These are phyloP conservation scores for Neoarius graeffei DNA, from an alignment of 2,113 vertebrate genomes.

Conservation along the genomic window DNA sequence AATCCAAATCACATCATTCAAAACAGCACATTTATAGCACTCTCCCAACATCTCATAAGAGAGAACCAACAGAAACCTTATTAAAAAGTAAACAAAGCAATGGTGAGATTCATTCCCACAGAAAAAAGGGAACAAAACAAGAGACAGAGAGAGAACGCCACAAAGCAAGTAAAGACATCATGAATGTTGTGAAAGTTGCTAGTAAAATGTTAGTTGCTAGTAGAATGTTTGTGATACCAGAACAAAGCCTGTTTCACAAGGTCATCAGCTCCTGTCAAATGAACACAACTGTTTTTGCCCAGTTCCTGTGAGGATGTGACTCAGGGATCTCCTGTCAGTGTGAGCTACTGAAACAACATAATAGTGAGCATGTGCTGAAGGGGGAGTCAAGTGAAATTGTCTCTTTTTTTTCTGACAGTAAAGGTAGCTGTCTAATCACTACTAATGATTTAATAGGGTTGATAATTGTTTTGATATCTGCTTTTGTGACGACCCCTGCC, in stretches of 20 bases:
- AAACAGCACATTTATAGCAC: neutral
- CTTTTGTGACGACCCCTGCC: neutral
- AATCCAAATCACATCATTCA: neutral
- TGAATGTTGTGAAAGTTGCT: no score
- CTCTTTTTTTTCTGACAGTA: constrained; percentile 49
- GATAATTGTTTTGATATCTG: neutral
- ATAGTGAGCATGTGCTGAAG: constrained; percentile 58
- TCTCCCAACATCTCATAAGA: neutral
- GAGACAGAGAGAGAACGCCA: neutral
- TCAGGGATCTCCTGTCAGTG: constrained; percentile 62
- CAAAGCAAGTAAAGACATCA: neutral
- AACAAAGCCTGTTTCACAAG: constrained; percentile 46
- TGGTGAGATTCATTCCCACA: neutral
- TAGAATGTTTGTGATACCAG: neutral
- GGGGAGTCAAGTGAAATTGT: constrained; percentile 51
- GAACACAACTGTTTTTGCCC: constrained; percentile 63
- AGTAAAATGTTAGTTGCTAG: neutral
- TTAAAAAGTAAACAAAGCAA: neutral
- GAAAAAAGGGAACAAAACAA: neutral
- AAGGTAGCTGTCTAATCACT: constrained; percentile 36
- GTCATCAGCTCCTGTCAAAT: constrained; percentile 62
- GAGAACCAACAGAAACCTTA: neutral
- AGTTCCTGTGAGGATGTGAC: constrained; percentile 76
- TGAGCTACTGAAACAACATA: constrained; percentile 62
- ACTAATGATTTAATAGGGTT: constrained; percentile 23